phyloP scores from a whole-genome alignment of 2,888 invertebrate species.

The Stenodema calcarata region DNA sequence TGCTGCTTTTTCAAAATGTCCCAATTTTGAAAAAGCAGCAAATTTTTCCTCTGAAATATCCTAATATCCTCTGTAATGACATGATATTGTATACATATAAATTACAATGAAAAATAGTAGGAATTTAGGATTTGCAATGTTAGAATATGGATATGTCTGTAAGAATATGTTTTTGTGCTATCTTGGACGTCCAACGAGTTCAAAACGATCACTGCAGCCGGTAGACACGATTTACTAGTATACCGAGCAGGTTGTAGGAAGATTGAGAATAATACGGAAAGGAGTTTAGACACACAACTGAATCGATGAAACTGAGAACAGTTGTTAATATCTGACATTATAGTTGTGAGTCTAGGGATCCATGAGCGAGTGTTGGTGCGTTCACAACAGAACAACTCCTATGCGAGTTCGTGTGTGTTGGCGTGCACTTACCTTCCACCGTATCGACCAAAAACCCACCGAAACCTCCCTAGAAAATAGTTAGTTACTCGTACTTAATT shows the following conservation, averaged over 20 bases:
- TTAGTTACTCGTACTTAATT: constrained; percentile 27
- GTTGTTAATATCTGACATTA: not conserved
- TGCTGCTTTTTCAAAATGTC: no score
- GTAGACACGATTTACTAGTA: no score
- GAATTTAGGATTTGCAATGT: no score
- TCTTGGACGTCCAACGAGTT: no score
- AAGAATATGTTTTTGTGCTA: no score
- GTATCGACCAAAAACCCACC: not conserved
- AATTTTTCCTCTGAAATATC: no score
- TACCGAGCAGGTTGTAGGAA: not conserved
- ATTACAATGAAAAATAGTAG: no score
- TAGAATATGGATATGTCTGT: no score
- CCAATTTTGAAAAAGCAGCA: no score
- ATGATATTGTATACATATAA: no score
- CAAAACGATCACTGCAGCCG: no score
- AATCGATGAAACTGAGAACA: not conserved
- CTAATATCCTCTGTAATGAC: no score
- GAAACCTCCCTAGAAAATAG: constrained; percentile 34
- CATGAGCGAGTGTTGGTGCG: not conserved
- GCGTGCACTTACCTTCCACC: not conserved
- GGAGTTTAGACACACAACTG: not conserved
- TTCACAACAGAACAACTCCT: not conserved
- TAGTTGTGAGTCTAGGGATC: not conserved
- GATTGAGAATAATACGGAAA: not conserved
- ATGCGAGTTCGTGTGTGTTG: constrained; percentile 21